phyloP scores from a whole-genome alignment of 2,888 invertebrate genomes.

The Ceramica pisi region DNA sequence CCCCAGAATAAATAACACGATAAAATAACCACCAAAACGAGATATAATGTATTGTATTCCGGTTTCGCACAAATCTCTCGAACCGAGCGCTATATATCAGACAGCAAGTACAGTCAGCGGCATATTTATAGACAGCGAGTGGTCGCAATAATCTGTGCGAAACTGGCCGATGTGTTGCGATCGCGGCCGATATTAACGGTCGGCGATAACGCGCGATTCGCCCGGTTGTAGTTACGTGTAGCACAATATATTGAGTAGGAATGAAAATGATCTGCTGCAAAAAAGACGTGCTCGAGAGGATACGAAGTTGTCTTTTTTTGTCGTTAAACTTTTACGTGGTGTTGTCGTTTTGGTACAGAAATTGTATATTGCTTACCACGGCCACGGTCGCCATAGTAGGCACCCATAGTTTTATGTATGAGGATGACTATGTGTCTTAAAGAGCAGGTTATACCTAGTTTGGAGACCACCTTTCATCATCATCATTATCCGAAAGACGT shows the following conservation, averaged over 20 bases:
- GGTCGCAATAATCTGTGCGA: constrained; percentile 61
- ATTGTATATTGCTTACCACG: not conserved
- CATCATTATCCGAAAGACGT: too few relatives aligned
- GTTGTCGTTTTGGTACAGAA: not conserved
- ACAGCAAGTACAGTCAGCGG: constrained; percentile 54
- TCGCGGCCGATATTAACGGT: constrained; percentile 51
- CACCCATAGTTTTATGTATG: too few relatives aligned
- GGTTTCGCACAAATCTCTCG: constrained; percentile 57
- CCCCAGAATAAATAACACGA: constrained; percentile 42
- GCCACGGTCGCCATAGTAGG: not conserved
- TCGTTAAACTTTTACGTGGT: not conserved
- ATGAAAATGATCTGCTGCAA: constrained; percentile 32
- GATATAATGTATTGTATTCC: constrained; percentile 58
- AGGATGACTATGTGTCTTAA: too few relatives aligned
- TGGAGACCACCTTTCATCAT: too few relatives aligned
- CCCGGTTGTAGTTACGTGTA: constrained; percentile 52
- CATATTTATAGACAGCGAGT: constrained; percentile 60
- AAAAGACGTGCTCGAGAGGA: constrained; percentile 2
- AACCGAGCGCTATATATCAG: constrained; percentile 54
- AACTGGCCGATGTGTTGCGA: constrained; percentile 42
- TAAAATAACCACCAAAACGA: constrained; percentile 41
- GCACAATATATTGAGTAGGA: constrained; percentile 48
- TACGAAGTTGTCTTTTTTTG: constrained; percentile 8
- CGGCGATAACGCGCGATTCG: constrained; percentile 46
- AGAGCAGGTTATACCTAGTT: too few relatives aligned